These are phyloP conservation scores for Stichodactyla helianthus DNA, from an alignment of 64 coral and sea anemone genomes.

Conservation along the genomic window DNA sequence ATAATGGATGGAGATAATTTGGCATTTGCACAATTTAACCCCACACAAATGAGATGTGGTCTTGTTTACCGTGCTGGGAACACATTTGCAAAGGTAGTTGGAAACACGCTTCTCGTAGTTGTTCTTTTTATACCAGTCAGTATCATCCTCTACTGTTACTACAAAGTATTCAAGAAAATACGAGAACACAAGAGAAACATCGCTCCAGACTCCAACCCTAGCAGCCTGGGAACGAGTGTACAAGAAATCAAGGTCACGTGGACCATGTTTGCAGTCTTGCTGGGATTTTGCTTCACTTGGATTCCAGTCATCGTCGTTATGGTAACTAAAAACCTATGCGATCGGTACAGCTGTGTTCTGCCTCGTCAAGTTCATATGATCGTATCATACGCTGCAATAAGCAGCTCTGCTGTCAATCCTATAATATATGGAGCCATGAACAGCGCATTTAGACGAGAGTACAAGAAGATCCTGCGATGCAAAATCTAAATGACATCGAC, in stretches of 20 bases:
- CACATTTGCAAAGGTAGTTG: background rate
- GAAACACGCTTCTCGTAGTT: background rate
- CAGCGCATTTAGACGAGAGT: background rate
- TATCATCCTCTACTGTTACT: background rate
- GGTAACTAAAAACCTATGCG: background rate
- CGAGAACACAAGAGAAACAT: background rate
- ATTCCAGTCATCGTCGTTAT: background rate
- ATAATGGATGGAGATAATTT: background rate
- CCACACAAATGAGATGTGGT: background rate
- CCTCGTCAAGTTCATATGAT: constrained; percentile 5
- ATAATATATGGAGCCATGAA: background rate
- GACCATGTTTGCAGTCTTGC: constrained; percentile 3
- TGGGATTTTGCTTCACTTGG: background rate
- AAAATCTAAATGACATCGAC: too few species aligned
- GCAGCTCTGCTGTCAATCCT: background rate
- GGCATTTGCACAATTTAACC: background rate
- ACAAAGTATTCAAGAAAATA: constrained; percentile 1
- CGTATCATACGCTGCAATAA: background rate
- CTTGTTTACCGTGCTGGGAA: background rate
- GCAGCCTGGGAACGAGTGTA: background rate
- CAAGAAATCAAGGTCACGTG: constrained; percentile 8
- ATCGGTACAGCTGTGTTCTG: background rate
- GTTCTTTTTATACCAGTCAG: background rate
- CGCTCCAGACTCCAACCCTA: background rate
- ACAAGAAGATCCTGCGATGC: too few species aligned